Conservation (phyloP, 2,888 invertebrate species). For the Andrena minutula region DNA sequence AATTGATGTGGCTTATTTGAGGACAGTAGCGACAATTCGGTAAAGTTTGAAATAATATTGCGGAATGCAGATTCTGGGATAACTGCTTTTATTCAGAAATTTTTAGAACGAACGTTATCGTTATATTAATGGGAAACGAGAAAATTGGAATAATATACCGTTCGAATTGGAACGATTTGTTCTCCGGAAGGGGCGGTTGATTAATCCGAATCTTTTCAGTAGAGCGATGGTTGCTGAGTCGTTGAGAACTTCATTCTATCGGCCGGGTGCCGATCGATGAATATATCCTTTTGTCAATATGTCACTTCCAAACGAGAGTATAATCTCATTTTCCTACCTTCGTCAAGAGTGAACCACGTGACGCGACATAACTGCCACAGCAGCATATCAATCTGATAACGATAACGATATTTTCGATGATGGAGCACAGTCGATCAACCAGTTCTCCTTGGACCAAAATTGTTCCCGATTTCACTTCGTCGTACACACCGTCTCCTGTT, state of each 20-base stretch:
- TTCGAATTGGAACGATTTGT: conserved; percentile 6
- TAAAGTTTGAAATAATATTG: background rate
- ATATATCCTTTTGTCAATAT: conserved; percentile 57
- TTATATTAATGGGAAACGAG: background rate
- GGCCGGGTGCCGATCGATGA: conserved; percentile 44
- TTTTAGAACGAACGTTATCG: background rate
- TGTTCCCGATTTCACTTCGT: background rate
- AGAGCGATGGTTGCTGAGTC: conserved; percentile 28
- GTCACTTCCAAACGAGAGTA: conserved; percentile 56
- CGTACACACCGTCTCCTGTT: background rate
- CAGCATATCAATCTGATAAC: conserved; percentile 60
- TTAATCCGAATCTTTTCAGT: conserved; percentile 13
- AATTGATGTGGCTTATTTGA: background rate
- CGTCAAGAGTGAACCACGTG: conserved; percentile 58
- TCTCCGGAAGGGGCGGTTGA: background rate
- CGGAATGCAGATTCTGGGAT: background rate
- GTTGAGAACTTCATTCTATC: conserved; percentile 8
- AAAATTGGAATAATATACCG: background rate
- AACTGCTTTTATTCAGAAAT: background rate
- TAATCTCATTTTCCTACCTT: conserved; percentile 63
- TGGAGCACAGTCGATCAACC: conserved; percentile 42
- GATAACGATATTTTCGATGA: conserved; percentile 60
- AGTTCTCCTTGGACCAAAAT: conserved; percentile 25
- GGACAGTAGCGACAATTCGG: background rate
- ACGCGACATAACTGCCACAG: conserved; percentile 58